These are phyloP conservation scores for Sinodicranocentrus sp. DNA, from an alignment of 2,888 invertebrate species.

Conservation along the genomic window DNA sequence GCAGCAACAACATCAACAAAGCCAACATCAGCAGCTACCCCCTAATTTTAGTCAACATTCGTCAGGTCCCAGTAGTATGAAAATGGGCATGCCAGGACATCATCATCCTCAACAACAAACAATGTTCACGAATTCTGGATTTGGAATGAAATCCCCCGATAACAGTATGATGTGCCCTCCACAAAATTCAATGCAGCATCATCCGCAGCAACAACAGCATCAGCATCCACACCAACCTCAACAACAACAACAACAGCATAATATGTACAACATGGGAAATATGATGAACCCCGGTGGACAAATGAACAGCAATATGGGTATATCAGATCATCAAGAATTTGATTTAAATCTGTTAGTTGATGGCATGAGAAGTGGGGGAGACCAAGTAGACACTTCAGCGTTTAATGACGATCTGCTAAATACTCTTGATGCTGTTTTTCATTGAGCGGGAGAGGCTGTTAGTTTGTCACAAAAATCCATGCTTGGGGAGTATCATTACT, in stretches of 20 bases:
- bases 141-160: constrained; percentile 56
- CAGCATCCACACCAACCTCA: constrained; percentile 35
- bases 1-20: constrained; percentile 43
- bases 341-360: constrained; percentile 61
- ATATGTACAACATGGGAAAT: constrained; percentile 57
- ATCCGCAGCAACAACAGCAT: constrained; percentile 58
- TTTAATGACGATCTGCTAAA: constrained; percentile 60
- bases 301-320: constrained; percentile 46
- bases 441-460: constrained; percentile 31
- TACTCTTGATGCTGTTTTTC: constrained; percentile 54
- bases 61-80: constrained; percentile 38
- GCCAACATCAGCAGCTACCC: constrained; percentile 57
- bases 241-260: constrained; percentile 28
- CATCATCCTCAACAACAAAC: constrained; percentile 51
- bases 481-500: constrained; percentile 22
- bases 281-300: constrained; percentile 46
- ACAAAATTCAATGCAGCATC: constrained; percentile 62
- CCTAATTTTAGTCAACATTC: constrained; percentile 56
- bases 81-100: constrained; percentile 57
- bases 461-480: no score
- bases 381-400: constrained; percentile 42
- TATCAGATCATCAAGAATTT: constrained; percentile 64
- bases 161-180: constrained; percentile 55
- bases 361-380: constrained; percentile 56
- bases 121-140: constrained; percentile 60